phyloP scores from a whole-genome alignment of 2,113 vertebrate species.

The Anoplopoma fimbria region DNA sequence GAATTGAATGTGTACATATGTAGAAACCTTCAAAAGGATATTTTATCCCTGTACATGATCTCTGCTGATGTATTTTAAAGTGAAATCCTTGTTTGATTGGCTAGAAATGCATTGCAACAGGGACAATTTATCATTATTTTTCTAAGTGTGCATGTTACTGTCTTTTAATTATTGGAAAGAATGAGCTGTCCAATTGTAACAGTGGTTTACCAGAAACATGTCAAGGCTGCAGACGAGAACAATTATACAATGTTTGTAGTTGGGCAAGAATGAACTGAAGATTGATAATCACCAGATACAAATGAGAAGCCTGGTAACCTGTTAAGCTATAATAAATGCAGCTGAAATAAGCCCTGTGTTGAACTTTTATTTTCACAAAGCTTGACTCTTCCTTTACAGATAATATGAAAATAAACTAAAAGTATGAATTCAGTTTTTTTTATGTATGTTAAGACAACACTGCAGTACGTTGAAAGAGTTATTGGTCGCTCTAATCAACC shows the following conservation, averaged over 20 bases:
- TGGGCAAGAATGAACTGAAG: not conserved
- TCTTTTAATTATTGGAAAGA: no score
- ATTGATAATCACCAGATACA: not conserved
- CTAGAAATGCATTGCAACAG: no score
- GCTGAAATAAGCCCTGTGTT: not conserved
- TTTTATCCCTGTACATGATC: no score
- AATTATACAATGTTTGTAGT: not conserved
- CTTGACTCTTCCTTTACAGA: not conserved
- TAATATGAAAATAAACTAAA: not conserved
- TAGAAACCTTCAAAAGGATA: no score
- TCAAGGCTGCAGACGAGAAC: no score
- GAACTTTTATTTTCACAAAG: not conserved
- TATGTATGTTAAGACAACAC: not conserved
- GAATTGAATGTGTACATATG: no score
- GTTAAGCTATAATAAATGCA: not conserved
- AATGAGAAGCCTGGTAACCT: not conserved
- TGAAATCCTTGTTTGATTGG: no score
- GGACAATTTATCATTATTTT: no score
- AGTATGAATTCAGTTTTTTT: not conserved
- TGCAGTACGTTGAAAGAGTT: not conserved
- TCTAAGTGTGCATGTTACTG: no score
- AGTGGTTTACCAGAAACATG: no score
- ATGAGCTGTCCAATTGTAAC: no score
- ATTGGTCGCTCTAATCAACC: not conserved
- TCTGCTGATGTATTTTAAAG: no score